Base-by-base conservation (phyloP, 2,888 invertebrate genomes). In the Ichneumon xanthorius region DNA sequence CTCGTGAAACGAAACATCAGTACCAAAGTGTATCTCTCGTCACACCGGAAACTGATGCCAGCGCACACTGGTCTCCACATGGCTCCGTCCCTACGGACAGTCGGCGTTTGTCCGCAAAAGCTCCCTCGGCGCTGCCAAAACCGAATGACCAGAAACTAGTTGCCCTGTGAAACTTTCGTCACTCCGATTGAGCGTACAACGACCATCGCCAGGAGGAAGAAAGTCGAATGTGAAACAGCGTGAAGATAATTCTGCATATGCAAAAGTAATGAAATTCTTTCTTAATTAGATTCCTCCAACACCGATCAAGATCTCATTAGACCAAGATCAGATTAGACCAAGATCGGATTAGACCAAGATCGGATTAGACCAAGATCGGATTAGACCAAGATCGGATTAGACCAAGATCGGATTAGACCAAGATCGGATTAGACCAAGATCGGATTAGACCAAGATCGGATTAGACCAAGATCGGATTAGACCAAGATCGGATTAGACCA, bases 31-130 rank as follows among this genome's bases (percentile, higher is more conserved):
- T 63, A 50, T 79, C 79, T 72, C 45, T 48, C 48, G 16, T 48
- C 61, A 14, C 79, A 79, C 71, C 63, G 71, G 63, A 71, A 79
- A 79, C 79, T 53, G 63, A 72, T 72, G 53, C 45, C 45, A 30
- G 61, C 26, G 45, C 19, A 58, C 67, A 58, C 67, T 37, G 37
- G 55, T 45, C 45, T 45, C 45, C 4, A 14, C 14, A 45, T 4
- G 40, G 5, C 61, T 61, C 67, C 45, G 19, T 33, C 67, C 45
- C 45, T 14, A 4, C 26, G 58, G 40, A 61, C 45, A 7, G 50
- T 33, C n/a, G 19, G 26, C 33, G 65, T 50, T 65, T 16, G 61
- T n/a, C 16, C 9, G 63, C 75, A 76, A 76, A 65, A 61, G 63
- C 30, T 63, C 50, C 63, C 63, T 76, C 63, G 33, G 50, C 33